Base-by-base conservation (phyloP, 2,113 vertebrate species). In the Piaya cayana region DNA sequence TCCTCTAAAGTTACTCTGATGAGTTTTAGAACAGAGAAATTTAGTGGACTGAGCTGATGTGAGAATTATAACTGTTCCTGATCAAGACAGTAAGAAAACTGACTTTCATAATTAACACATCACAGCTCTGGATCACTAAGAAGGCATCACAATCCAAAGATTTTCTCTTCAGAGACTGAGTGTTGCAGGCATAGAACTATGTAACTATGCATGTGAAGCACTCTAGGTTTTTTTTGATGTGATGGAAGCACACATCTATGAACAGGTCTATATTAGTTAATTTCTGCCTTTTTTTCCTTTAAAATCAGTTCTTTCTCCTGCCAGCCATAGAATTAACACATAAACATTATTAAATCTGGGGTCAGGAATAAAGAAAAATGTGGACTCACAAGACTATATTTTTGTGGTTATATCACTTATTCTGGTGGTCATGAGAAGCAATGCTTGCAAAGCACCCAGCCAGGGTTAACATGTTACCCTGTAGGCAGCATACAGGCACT, bases 401-500 rank as follows among this genome's bases (percentile, higher is more conserved):
- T 92, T 63, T 52, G 18, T 95, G 72, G 11, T 34, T 67, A 4
- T 25, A 12, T 65, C 19, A 17, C 21, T 81, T 72, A 39, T 10
- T 71, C 10, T 43, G 45, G 36, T 72, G 64, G 27, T 77, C 92
- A 18, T 68, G 78, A 84, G 64, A n/a, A 77, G 34, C 77, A 59
- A 21, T 67, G 26, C 59, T 71, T 80, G 58, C 64, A 68, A 80
- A 92, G 74, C 72, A 55, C n/a, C 53, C 60, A 62, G 72, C 18
- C 52, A 45, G 39, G 42, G n/a, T 76, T 71, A 71, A 75, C 1
- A 0, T 56, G 49, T n/a, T 64, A 53, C 36, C 64, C 47, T 30
- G 50, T 65, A 29, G 76, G 81, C 67, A 42, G 70, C 0, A 0
- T n/a, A 11, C 16, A 47, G 39, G 18, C 37, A 12, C 50, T 52